Percentiles rank a stretch among this genome's conserved stretches.
phyloP scores from a whole-genome alignment of 2,888 invertebrate species.

The Tipula helvola region DNA sequence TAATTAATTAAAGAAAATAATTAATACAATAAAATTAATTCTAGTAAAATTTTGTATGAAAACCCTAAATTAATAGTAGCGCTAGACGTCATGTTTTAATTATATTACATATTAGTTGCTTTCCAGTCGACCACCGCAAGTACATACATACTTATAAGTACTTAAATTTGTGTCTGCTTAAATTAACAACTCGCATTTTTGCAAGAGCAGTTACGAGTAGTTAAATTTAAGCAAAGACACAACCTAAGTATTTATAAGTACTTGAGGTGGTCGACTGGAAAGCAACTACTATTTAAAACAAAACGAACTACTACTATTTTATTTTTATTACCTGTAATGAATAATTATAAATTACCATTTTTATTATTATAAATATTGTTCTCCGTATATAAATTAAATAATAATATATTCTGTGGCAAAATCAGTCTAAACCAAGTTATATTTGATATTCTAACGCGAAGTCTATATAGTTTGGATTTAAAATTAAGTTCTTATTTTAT shows the following conservation, averaged over 20 bases:
- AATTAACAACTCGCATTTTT: too few relatives aligned
- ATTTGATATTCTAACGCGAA: neutral
- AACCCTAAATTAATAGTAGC: neutral
- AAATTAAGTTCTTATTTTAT: neutral
- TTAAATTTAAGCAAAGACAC: too few relatives aligned
- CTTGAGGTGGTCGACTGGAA: too few relatives aligned
- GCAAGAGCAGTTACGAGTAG: too few relatives aligned
- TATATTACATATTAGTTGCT: neutral
- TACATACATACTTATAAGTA: too few relatives aligned
- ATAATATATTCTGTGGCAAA: neutral
- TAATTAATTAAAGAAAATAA: neutral
- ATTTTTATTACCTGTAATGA: neutral
- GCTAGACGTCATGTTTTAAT: neutral
- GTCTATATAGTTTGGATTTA: neutral
- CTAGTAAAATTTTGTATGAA: slow-evolving; percentile 7
- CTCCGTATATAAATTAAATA: neutral
- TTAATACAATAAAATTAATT: neutral
- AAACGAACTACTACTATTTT: neutral
- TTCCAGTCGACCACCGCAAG: too few relatives aligned
- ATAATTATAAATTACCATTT: too few relatives aligned
- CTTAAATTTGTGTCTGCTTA: too few relatives aligned
- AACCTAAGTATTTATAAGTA: too few relatives aligned
- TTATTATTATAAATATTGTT: too few relatives aligned
- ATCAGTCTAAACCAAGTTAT: neutral
- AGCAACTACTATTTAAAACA: neutral